Base-by-base conservation (phyloP, 2,888 invertebrate species). In the Cyclophora punctaria region DNA sequence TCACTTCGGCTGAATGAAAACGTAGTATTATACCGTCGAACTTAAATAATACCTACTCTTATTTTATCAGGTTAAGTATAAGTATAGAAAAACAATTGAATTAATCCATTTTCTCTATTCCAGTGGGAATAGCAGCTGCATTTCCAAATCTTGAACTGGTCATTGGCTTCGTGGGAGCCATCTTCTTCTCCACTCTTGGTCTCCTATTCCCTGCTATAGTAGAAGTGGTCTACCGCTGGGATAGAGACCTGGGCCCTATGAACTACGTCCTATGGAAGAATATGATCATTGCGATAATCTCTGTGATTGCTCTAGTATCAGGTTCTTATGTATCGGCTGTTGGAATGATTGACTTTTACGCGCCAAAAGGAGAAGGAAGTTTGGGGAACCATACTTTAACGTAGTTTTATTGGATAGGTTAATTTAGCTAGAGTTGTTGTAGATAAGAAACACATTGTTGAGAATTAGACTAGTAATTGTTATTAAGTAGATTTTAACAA, bases 131-230 rank as follows among this genome's bases (percentile, higher is more conserved):
- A 45, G 95, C 96, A 0, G 92, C 93, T 3, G 90, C 93, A 2
- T 95, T 98, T 48, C 96, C 97, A 0, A 92, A 96, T 67, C 83
- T 98, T 57, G 96, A 95, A 53, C 90, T 96, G 2, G 94, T 97
- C 59, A 97, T 98, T 67, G 94, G 96, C 46, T 87, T 98, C 49
- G 95, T 97, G 0, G 98, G 98, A 7, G 93, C 97, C 2, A 89
- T 93, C 7, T 92, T 93, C 69, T 92, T 93, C 68, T 93, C 94
- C 0, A 90, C 92, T 3, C 88, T 93, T 47, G 96, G 97, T 0
- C 90, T 95, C 33, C 83, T 93, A 47, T 90, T 94, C 35, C 95
- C 95, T 7, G 93, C 94, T 0, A 76, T 93, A 0, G 90, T 95
- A 0, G 94, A 96, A 62, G 93, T 91, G 0, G 90, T 95, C 0